Evolutionary conservation across 2,797 vertebrate genomes (phyloP), one percentile per base, ranked within the genome.

Genomic region (Parauchenoglanis punctatus): DNA sequence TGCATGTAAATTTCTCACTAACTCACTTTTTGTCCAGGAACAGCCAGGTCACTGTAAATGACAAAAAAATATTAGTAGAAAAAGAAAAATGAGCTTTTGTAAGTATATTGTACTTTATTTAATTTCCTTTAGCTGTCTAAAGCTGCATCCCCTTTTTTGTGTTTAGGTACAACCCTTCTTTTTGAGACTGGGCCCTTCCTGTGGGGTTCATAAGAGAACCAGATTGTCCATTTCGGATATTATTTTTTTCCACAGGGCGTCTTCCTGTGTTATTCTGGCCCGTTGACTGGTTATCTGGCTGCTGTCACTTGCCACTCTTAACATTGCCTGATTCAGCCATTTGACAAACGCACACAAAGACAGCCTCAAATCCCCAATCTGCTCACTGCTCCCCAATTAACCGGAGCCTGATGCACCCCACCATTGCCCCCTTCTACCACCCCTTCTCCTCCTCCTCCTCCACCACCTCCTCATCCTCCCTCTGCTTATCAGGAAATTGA

Each of bases 381-480:
- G 85, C 87, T 91, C 93, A 92, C 94, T 93, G 93, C 92, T 91
- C 89, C 93, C 93, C 86, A 89, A 85, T 94, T 92, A 93, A 67
- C 75, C 31, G 70, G 75, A 83, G 84, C 87, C 86, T 58, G 68
- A 78, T 18, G 49, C 84, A 84, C 83, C 84, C 82, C 80, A 52
- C 86, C 90, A 92, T 88, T 89, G 91, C 89, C 93, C 93, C 93
- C 93, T 92, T 93, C 92, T 92, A 91, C 93, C 88, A 92, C 93
- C 92, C 92, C 89, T 88, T 90, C 89, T 91, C 88, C 89, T 90
- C 52, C 89, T 90, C 40, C 28, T 40, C 78, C 87, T 91, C 80
- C 88, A 90, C 90, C 88, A 86, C 56, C 81, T 59, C 56, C 88
- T 68, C 81, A 68, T 83, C 58, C 83, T 40, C 77, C 82, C 82